Conservation (phyloP, 2,888 invertebrate species). For the Apodemia duryi region DNA sequence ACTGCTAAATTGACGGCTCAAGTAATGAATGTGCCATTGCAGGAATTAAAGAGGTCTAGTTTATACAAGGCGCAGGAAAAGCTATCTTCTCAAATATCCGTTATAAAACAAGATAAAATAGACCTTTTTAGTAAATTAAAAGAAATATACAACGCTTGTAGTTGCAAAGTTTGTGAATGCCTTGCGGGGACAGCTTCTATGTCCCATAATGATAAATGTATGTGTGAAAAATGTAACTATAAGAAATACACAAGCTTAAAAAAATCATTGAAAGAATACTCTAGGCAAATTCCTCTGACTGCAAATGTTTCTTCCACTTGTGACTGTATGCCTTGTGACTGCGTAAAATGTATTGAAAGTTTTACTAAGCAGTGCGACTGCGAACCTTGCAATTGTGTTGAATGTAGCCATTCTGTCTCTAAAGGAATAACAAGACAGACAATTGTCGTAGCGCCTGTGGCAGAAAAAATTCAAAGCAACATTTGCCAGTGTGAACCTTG, state of each 20-base stretch:
- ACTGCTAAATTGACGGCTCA: slow-evolving; percentile 48
- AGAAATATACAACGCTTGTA: slow-evolving; percentile 57
- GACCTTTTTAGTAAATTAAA: slow-evolving; percentile 52
- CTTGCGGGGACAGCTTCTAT: slow-evolving; percentile 27
- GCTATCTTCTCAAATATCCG: not conserved
- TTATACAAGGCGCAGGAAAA: not conserved
- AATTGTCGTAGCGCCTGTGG: slow-evolving; percentile 41
- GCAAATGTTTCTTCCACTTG: slow-evolving; percentile 30
- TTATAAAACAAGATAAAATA: slow-evolving; percentile 26
- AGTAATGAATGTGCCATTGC: slow-evolving; percentile 45
- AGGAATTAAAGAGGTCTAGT: slow-evolving; percentile 34
- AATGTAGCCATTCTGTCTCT: slow-evolving; percentile 36
- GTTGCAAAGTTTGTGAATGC: slow-evolving; percentile 63
- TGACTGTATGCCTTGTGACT: slow-evolving; percentile 43
- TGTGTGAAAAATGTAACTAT: slow-evolving; percentile 47
- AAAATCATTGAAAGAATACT: slow-evolving; percentile 19
- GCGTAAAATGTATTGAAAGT: slow-evolving; percentile 33
- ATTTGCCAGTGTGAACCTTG: slow-evolving; percentile 50
- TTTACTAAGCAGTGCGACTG: slow-evolving; percentile 39
- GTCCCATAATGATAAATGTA: slow-evolving; percentile 34
- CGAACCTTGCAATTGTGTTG: slow-evolving; percentile 43
- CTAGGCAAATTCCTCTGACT: slow-evolving; percentile 1
- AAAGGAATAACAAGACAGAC: slow-evolving; percentile 26
- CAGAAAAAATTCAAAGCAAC: slow-evolving; percentile 32
- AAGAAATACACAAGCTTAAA: slow-evolving; percentile 35